Evolutionary conservation across 2,113 vertebrate species (phyloP).

Genomic region (Calyptommatus sinebrachiatus): DNA sequence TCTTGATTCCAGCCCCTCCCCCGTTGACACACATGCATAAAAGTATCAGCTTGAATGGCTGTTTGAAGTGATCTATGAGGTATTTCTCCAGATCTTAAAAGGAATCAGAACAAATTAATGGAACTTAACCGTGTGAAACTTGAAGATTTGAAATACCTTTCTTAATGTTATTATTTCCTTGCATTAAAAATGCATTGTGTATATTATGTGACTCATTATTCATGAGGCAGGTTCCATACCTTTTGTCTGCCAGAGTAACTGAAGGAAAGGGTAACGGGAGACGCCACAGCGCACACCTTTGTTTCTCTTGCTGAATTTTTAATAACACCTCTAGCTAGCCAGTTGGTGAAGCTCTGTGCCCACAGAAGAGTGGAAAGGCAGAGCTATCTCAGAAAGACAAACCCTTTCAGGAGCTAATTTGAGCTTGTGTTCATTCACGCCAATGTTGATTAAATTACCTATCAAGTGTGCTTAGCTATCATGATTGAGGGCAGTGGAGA

Average conservation of each 20-base stretch:
- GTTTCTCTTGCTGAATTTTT: conserved; percentile 85
- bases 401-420: conserved; percentile 76
- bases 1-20: too few species aligned
- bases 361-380: conserved; percentile 79
- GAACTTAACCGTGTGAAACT: conserved; percentile 57
- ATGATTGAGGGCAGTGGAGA: conserved; percentile 75
- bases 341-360: conserved; percentile 82
- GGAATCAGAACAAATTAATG: conserved; percentile 79
- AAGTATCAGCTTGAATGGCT: too few species aligned
- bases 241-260: conserved; percentile 80
- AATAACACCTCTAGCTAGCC: conserved; percentile 80
- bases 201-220: conserved; percentile 83
- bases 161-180: conserved; percentile 71
- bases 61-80: too few species aligned
- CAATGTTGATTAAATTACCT: conserved; percentile 79
- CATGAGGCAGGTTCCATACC: conserved; percentile 76
- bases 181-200: conserved; percentile 81
- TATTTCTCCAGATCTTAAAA: neutral
- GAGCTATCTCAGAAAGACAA: conserved; percentile 70
- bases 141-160: conserved; percentile 78
- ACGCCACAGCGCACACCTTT: conserved; percentile 76
- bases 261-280: conserved; percentile 79
- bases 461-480: conserved; percentile 77
- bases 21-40: too few species aligned
- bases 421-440: conserved; percentile 72